Evolutionary conservation across 2,888 invertebrate species (phyloP).

Genomic region (Volucella zonaria): DNA sequence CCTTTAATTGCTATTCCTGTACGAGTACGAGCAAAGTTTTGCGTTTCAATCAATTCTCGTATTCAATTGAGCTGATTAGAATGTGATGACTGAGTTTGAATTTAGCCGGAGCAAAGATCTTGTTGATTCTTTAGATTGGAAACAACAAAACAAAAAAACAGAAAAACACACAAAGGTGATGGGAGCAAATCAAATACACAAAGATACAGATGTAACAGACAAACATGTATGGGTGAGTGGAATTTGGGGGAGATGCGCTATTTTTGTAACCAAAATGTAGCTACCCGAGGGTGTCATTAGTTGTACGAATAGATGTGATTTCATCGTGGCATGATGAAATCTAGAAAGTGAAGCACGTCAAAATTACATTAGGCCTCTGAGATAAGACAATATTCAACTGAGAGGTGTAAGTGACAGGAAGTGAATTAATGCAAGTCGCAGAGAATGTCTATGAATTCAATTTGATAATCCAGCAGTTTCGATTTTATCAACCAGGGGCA

Average conservation of each 20-base stretch:
- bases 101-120: neutral
- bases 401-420: too few relatives aligned
- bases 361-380: too few relatives aligned
- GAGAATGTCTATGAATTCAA: too few relatives aligned
- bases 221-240: too few relatives aligned
- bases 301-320: neutral
- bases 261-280: neutral
- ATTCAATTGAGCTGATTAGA: conserved; percentile 40
- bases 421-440: too few relatives aligned
- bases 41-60: conserved; percentile 55
- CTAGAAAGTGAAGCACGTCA: neutral
- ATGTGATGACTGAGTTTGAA: conserved; percentile 2
- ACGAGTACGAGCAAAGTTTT: conserved; percentile 61
- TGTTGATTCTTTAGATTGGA: conserved; percentile 11
- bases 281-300: neutral
- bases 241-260: too few relatives aligned
- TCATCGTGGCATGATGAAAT: neutral
- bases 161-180: too few relatives aligned
- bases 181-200: too few relatives aligned
- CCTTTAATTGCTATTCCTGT: conserved; percentile 62
- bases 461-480: too few relatives aligned
- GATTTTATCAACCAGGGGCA: too few relatives aligned
- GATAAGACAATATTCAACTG: too few relatives aligned
- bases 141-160: too few relatives aligned
- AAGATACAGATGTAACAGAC: neutral